Conservation (phyloP, 2,797 vertebrate genomes). For the Florisuga fusca region DNA sequence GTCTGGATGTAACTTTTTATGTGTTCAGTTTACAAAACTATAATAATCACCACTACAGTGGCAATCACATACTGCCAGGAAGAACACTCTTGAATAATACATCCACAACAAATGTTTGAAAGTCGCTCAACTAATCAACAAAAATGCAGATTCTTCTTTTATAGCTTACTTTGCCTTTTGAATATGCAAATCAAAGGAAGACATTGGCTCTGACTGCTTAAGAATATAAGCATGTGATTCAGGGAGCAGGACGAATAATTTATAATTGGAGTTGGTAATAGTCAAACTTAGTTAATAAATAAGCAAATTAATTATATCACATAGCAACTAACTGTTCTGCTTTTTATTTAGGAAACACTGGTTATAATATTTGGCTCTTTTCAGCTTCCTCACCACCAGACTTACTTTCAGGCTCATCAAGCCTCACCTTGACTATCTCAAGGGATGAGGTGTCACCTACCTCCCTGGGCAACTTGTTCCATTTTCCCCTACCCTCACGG, state of each 20-base stretch:
- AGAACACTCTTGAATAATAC: not conserved
- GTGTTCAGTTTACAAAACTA: not conserved
- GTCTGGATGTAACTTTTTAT: not conserved
- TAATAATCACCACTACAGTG: not conserved
- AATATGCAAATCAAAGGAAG: not conserved
- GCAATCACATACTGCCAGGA: not conserved
- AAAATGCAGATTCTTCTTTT: not conserved
- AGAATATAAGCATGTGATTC: not conserved
- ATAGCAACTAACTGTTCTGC: not conserved
- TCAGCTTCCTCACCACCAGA: not conserved
- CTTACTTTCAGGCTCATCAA: not conserved
- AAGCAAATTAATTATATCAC: not conserved
- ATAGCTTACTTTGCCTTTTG: not conserved
- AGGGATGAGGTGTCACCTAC: no score
- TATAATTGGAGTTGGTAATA: not conserved
- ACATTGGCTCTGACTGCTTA: not conserved
- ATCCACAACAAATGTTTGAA: not conserved
- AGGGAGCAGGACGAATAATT: not conserved
- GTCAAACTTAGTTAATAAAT: not conserved
- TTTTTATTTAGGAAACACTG: not conserved
- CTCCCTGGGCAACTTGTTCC: no score
- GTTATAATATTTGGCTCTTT: not conserved
- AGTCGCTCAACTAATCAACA: not conserved
- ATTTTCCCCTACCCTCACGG: no score
- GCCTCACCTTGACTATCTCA: no score